Evolutionary conservation across 2,113 vertebrate genomes (phyloP), one percentile per base, ranked within the genome.

Genomic region (Pogonocichla stellata): DNA sequence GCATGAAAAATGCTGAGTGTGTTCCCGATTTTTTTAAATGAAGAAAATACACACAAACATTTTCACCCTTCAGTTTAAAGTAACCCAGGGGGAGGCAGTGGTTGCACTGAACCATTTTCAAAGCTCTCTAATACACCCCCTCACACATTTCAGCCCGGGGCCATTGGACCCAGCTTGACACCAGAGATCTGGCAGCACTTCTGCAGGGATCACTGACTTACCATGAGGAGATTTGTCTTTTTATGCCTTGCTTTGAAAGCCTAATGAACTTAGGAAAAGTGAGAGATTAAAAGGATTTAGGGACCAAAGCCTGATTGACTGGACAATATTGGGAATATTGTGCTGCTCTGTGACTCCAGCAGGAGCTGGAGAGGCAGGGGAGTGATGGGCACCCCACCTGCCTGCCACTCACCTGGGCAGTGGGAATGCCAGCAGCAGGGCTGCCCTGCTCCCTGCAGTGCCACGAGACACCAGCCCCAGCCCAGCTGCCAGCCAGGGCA

Each of bases 221-320:
- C 70, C 87, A 34, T 3, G 7, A 62, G 72, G 14, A 80, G 78
- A 95, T 91, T 85, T 88, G 81, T 75, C 95, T 80, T 95, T 89
- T 88, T 33, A 56, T 42, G 54, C 53, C 86, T 89, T 83, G 42
- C 84, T 95, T 88, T 93, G 91, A 95, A 95, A 72, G 88, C 61
- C 94, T 89, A 61, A 89, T 72, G 80, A 95, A 96, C 61, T 86
- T 71, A 51, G 53, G 77, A 81, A 96, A 75, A 80, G 81, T 56
- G 60, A 66, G 60, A 87, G 95, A 92, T 94, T 82, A 93, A 57
- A 70, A 66, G 84, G 94, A 86, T 86, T 93, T 91, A 66, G 50
- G 65, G 50, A 64, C 87, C 74, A 67, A 91, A 96, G 88, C 31
- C 77, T 58, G 33, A 80, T 14, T 61, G 91, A 90, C 45, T 61